Percentiles rank a stretch among this genome's conserved stretches.
Conservation (phyloP, 2,888 invertebrate species). For the Apodemia hepburni region DNA sequence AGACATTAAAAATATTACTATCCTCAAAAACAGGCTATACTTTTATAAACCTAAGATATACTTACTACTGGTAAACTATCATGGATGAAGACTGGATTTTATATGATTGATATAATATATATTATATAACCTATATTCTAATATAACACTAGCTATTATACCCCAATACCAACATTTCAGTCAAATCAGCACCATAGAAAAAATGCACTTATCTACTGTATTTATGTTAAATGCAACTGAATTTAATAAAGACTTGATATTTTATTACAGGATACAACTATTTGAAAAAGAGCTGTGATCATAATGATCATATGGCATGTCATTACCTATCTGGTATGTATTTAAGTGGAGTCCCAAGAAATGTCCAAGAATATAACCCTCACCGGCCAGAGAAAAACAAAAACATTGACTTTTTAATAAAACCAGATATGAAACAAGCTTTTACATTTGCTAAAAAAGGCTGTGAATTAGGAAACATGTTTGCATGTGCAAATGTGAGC, state of each 20-base stretch:
- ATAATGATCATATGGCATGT: conserved; percentile 85
- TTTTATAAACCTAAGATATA: too few relatives aligned
- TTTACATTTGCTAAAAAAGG: conserved; percentile 88
- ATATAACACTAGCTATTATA: too few relatives aligned
- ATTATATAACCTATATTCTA: too few relatives aligned
- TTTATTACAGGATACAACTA: conserved; percentile 77
- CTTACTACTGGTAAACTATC: too few relatives aligned
- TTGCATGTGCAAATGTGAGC: conserved; percentile 94
- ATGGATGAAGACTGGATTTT: too few relatives aligned
- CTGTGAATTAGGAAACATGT: conserved; percentile 91
- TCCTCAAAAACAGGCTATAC: too few relatives aligned
- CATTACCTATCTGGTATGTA: conserved; percentile 91
- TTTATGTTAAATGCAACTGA: too few relatives aligned
- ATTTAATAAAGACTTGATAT: not conserved
- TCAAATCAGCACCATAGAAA: too few relatives aligned
- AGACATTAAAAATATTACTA: too few relatives aligned
- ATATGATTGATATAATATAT: too few relatives aligned
- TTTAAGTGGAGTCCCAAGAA: conserved; percentile 85
- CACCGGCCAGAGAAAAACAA: conserved; percentile 59
- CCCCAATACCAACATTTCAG: too few relatives aligned
- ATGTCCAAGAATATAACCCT: conserved; percentile 64
- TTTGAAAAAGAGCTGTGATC: conserved; percentile 80
- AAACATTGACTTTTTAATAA: conserved; percentile 75
- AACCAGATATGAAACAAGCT: conserved; percentile 87
- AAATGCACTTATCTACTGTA: too few relatives aligned